A percentile compares a stretch with the other conserved stretches of the same genome.
phyloP scores from a whole-genome alignment of 2,888 invertebrate species.

The Pyrocoelia pectoralis region DNA sequence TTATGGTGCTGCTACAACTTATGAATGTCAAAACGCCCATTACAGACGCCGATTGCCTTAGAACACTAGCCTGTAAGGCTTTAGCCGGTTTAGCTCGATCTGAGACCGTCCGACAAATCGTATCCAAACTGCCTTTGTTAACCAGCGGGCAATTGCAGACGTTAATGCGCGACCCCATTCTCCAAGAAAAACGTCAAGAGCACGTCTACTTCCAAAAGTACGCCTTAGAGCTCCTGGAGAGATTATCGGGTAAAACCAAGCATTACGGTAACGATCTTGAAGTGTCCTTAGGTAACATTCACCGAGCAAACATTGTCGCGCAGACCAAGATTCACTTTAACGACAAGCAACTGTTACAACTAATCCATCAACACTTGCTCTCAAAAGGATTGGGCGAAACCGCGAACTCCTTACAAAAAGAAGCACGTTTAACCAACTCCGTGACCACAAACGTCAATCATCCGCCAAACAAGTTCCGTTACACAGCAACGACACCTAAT shows the following conservation, averaged over 20 bases:
- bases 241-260: slow-evolving; percentile 91
- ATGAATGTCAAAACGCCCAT: slow-evolving; percentile 94
- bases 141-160: slow-evolving; percentile 90
- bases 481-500: slow-evolving; percentile 63
- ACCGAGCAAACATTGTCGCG: slow-evolving; percentile 94
- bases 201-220: slow-evolving; percentile 96
- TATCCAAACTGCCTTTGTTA: slow-evolving; percentile 93
- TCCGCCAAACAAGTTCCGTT: slow-evolving; percentile 59
- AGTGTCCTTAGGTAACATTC: slow-evolving; percentile 87
- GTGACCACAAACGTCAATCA: slow-evolving; percentile 55
- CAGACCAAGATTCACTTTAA: slow-evolving; percentile 96
- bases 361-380: slow-evolving; percentile 88
- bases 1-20: slow-evolving; percentile 90
- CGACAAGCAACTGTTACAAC: slow-evolving; percentile 88
- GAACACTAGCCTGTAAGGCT: slow-evolving; percentile 92
- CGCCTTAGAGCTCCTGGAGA: slow-evolving; percentile 87
- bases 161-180: slow-evolving; percentile 91
- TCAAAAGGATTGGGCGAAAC: slow-evolving; percentile 78
- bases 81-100: slow-evolving; percentile 93
- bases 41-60: slow-evolving; percentile 94
- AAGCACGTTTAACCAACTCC: slow-evolving; percentile 73
- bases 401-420: slow-evolving; percentile 77
- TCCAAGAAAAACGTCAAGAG: slow-evolving; percentile 95
- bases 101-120: slow-evolving; percentile 92
- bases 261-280: slow-evolving; percentile 81